A percentile compares a stretch with the other conserved stretches of the same genome.
These are phyloP conservation scores for Oncorhynchus kisutch DNA, from an alignment of 2,113 vertebrate genomes.

Conservation along the genomic window DNA sequence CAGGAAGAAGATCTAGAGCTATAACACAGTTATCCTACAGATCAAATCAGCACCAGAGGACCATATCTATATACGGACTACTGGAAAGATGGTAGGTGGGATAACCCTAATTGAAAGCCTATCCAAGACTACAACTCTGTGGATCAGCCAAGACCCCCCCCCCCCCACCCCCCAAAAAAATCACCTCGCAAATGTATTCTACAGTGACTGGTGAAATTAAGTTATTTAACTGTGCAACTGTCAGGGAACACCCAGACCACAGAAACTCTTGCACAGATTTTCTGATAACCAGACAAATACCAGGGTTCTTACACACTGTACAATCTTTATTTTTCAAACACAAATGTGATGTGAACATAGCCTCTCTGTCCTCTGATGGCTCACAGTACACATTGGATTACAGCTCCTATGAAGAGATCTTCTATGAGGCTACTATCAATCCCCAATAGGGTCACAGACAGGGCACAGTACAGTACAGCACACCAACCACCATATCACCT, in stretches of 20 bases:
- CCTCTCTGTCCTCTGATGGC: not conserved
- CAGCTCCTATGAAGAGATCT: not conserved
- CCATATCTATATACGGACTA: not conserved
- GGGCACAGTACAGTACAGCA: not conserved
- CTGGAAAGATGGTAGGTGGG: not conserved
- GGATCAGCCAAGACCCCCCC: slow-evolving; percentile 1
- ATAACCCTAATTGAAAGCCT: not conserved
- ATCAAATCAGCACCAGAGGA: not conserved
- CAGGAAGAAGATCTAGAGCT: not conserved
- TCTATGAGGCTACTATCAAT: not conserved
- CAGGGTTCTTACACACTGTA: no score
- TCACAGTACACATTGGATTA: not conserved
- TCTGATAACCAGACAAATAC: no score
- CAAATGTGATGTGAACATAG: slow-evolving; percentile 2
- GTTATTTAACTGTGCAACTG: slow-evolving; percentile 7
- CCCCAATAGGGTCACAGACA: not conserved
- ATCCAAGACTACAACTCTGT: not conserved
- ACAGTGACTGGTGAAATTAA: slow-evolving; percentile 6
- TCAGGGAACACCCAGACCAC: no score
- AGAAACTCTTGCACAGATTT: not conserved
- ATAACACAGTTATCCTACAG: slow-evolving; percentile 30
- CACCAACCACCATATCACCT: not conserved
- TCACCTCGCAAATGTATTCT: no score
- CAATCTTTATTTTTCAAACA: not conserved
- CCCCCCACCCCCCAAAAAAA: not conserved